phyloP scores from a whole-genome alignment of 2,888 invertebrate species.

The Dendrolimus houi region DNA sequence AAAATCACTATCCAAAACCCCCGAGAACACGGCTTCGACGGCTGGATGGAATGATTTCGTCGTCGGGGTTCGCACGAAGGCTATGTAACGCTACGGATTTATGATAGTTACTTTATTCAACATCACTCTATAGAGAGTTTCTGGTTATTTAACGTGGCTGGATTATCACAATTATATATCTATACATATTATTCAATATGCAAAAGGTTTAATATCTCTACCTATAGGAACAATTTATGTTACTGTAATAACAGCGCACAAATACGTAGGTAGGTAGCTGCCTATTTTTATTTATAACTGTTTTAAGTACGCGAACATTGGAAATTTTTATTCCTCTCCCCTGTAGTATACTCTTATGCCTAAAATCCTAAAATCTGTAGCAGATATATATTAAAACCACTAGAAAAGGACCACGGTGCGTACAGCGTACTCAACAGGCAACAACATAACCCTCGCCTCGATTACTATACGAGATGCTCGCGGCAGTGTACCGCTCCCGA shows the following conservation, averaged over 20 bases:
- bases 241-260: conserved; percentile 23
- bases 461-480: too few species aligned
- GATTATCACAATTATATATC: conserved; percentile 6
- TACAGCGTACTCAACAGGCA: too few species aligned
- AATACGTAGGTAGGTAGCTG: conserved; percentile 15
- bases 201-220: neutral
- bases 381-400: too few species aligned
- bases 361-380: too few species aligned
- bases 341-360: too few species aligned
- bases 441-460: too few species aligned
- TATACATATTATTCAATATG: conserved; percentile 8
- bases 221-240: neutral
- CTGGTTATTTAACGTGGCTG: neutral
- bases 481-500: too few species aligned
- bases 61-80: conserved; percentile 70
- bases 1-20: conserved; percentile 72
- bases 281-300: conserved; percentile 19
- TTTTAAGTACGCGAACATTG: too few species aligned
- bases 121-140: conserved; percentile 4
- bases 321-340: too few species aligned
- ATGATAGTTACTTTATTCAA: conserved; percentile 29
- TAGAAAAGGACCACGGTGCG: too few species aligned
- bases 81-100: conserved; percentile 43
- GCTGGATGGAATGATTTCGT: conserved; percentile 77
- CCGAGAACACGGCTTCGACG: conserved; percentile 75